phyloP scores from a whole-genome alignment of 2,888 invertebrate genomes.

The Gibbula magus region DNA sequence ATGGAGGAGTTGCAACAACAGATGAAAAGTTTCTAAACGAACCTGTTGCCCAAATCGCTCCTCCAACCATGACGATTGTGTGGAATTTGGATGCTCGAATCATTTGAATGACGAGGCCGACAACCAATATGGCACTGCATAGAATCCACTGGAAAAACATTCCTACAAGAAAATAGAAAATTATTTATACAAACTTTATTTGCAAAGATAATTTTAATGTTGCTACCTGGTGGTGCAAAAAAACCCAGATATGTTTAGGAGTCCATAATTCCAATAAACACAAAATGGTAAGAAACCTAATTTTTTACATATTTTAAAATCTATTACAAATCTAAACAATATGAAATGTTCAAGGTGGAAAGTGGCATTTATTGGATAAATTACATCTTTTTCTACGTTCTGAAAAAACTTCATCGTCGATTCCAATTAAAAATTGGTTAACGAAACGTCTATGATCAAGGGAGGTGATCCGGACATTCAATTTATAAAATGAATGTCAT shows the following conservation, averaged over 20 bases:
- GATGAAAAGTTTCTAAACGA: neutral
- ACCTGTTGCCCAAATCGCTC: constrained; percentile 76
- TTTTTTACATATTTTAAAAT: no score
- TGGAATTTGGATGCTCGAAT: constrained; percentile 74
- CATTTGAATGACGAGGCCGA: constrained; percentile 71
- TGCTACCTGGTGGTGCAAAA: neutral
- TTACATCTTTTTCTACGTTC: no score
- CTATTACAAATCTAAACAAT: no score
- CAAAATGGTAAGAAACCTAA: neutral
- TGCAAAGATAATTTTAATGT: neutral
- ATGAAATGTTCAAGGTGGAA: no score
- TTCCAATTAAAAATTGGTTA: no score
- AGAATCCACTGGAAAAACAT: constrained; percentile 77
- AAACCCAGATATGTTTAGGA: neutral
- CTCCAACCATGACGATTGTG: constrained; percentile 76
- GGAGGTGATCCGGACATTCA: no score
- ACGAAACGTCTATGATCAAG: no score
- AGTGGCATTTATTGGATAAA: no score
- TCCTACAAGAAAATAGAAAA: constrained; percentile 62
- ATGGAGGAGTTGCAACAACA: no score
- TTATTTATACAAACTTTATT: neutral
- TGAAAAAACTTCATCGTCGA: no score
- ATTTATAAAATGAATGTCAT: no score
- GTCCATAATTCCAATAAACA: neutral
- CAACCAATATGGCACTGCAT: constrained; percentile 72